Evolutionary conservation across 1,140 invertebrate species (phyloP), one percentile per base, ranked within the genome.

Genomic region (Meteorus sp.): DNA sequence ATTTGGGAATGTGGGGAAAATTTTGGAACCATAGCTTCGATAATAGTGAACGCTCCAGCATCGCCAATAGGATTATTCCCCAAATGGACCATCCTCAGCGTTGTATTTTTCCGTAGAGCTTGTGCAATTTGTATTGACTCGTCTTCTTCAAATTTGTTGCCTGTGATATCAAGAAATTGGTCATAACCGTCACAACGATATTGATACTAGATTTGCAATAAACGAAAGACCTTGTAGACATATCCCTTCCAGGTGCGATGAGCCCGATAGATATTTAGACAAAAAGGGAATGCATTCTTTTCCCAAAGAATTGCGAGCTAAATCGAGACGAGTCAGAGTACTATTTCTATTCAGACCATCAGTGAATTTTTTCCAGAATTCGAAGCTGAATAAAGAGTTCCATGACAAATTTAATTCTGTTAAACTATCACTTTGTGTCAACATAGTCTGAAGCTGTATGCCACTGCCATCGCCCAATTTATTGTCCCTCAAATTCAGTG

Each of bases 321-420:
- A 55, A 66, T 81, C 67, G 1, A 82, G 35, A 19, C 67, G 58
- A 37, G 35, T 27, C 1, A 81, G 23, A 3, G 23, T 59, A 5
- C 33, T 4, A 60, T 77, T 80, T 22, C 57, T 57, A 3, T 47
- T 17, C 5, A 82, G 43, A 1, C 63, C 72, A 23, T 59, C 31
- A 9, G 74, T 60, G 52, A 82, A 59, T 31, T 48, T 60, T 56
- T 68, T 70, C 64, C 68, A 74, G 59, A 64, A 63, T 57, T 68
- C 64, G 57, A 56, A 63, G 13, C 59, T 61, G 4, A 55, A 58
- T 9, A 78, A 61, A 25, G 58, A 65, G 64, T 84, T 84, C 80
- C 81, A 82, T 0, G 81, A 81, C 3, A 83, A 54, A 64, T 82
- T 67, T 15, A 84, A 62, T 41, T 71, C 56, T 13, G 67, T 67